Conservation (phyloP, 1,140 invertebrate species). For the Polyergus mexicanus region DNA sequence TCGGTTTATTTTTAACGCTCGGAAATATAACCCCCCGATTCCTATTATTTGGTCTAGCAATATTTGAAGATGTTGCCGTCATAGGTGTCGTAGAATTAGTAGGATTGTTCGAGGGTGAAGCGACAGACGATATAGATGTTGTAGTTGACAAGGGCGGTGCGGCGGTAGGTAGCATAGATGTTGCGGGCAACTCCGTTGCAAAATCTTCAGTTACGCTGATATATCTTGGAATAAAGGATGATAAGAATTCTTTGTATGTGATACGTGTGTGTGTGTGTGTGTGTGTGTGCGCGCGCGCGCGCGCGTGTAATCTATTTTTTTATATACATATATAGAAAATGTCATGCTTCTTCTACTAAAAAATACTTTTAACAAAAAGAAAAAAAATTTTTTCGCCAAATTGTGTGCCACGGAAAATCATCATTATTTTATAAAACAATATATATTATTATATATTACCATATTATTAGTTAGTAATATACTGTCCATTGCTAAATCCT, state of each 20-base stretch:
- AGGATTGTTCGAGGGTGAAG: conserved; percentile 68
- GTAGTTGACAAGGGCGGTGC: conserved; percentile 81
- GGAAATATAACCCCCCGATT: conserved; percentile 95
- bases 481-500: too few relatives aligned
- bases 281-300: too few relatives aligned
- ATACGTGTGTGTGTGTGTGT: too few relatives aligned
- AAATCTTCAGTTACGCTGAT: conserved; percentile 75
- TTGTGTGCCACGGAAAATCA: background rate
- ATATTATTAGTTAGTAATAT: too few relatives aligned
- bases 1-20: conserved; percentile 95
- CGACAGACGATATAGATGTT: conserved; percentile 77
- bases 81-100: conserved; percentile 81
- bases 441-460: too few relatives aligned
- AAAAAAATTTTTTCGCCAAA: background rate
- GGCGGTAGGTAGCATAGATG: conserved; percentile 77
- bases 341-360: background rate
- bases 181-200: conserved; percentile 77
- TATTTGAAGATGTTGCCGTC: conserved; percentile 77
- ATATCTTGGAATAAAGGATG: conserved; percentile 51
- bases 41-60: conserved; percentile 85
- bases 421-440: background rate
- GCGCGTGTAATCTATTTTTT: too few relatives aligned
- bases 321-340: too few relatives aligned
- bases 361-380: background rate
- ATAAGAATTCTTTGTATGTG: background rate